phyloP scores from a whole-genome alignment of 2,888 invertebrate species.

The Pemphredon lugubris region DNA sequence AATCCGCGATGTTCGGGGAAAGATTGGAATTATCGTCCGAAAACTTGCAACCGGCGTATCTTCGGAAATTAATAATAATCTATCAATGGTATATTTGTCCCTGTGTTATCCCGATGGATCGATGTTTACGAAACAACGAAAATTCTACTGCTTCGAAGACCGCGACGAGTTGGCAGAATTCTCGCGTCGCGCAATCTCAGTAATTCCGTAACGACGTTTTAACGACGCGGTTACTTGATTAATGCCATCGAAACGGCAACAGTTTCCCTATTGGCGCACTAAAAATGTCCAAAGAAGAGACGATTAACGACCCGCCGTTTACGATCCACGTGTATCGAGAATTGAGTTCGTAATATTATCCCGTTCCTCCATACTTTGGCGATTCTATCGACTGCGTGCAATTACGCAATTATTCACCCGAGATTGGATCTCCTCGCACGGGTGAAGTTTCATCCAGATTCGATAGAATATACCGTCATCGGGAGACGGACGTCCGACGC shows the following conservation, averaged over 20 bases:
- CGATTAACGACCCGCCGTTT: not conserved
- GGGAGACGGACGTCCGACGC: not conserved
- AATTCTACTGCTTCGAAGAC: no score
- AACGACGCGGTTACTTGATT: not conserved
- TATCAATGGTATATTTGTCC: no score
- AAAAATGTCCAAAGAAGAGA: not conserved
- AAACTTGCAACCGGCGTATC: no score
- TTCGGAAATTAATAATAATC: no score
- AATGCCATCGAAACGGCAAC: not conserved
- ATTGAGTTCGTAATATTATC: not conserved
- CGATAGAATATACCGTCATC: conserved; percentile 20
- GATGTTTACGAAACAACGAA: no score
- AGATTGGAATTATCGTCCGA: not conserved
- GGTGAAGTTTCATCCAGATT: not conserved
- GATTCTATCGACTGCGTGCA: conserved; percentile 19
- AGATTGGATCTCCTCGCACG: not conserved
- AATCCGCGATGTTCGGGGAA: not conserved
- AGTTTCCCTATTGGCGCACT: not conserved
- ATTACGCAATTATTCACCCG: conserved; percentile 3
- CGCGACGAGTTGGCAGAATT: no score
- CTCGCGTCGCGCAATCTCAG: no score
- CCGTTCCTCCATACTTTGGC: conserved; percentile 11
- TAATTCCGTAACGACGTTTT: not conserved
- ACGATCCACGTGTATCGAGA: not conserved
- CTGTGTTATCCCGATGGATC: no score